Evolutionary conservation across 2,888 invertebrate genomes (phyloP).

Genomic region (Eubasilissa splendida): DNA sequence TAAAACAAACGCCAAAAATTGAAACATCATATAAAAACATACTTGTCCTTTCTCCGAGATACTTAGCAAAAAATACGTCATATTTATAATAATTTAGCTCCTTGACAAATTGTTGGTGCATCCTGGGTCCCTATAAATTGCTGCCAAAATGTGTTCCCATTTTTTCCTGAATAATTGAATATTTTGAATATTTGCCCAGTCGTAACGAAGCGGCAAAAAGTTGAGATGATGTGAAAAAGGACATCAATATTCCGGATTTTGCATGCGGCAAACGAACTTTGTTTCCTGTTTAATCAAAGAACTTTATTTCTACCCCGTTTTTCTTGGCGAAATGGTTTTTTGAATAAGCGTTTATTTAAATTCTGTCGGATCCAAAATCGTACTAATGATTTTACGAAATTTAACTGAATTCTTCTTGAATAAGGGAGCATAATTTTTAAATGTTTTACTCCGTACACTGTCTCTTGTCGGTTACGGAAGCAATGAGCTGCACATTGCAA

Average conservation of each 20-base stretch:
- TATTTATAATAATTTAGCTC: slow-evolving; percentile 10
- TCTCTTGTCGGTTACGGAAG: too few species aligned
- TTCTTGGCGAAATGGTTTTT: neutral
- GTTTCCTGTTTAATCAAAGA: slow-evolving; percentile 7
- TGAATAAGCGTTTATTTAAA: too few species aligned
- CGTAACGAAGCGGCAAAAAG: slow-evolving; percentile 23
- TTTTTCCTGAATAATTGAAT: slow-evolving; percentile 41
- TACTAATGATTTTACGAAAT: too few species aligned
- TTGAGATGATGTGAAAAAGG: slow-evolving; percentile 6
- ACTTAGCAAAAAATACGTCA: slow-evolving; percentile 20
- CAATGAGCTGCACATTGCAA: too few species aligned
- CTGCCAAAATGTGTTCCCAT: slow-evolving; percentile 23
- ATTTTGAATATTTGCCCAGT: slow-evolving; percentile 18
- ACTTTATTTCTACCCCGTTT: neutral
- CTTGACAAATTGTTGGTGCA: slow-evolving; percentile 26
- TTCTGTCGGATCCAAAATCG: too few species aligned
- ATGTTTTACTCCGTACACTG: too few species aligned
- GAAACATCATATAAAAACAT: slow-evolving; percentile 1
- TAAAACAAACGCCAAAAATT: neutral
- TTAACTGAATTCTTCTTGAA: too few species aligned
- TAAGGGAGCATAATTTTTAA: neutral
- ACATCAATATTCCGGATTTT: neutral
- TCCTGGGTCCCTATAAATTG: slow-evolving; percentile 31
- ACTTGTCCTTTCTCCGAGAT: neutral
- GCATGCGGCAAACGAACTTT: slow-evolving; percentile 8